Evolutionary conservation across 1,140 invertebrate species (phyloP).

Genomic region (Panulirus ornatus): DNA sequence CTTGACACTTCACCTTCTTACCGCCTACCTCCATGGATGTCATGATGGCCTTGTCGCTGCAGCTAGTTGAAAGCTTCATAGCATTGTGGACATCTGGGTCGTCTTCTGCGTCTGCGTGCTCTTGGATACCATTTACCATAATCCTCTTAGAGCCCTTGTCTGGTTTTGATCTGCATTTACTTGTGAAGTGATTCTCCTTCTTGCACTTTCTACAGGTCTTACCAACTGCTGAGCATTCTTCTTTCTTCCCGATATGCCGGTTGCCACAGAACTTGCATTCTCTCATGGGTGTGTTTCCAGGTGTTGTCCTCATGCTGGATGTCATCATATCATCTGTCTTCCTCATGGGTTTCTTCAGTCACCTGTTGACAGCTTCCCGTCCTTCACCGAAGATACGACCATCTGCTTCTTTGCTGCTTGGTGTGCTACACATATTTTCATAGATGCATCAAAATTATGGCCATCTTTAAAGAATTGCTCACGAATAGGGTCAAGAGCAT

Average conservation of each 20-base stretch:
- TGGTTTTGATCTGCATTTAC: not conserved
- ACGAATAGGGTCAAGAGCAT: not conserved
- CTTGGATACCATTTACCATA: not conserved
- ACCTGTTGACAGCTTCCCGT: not conserved
- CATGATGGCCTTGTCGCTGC: constrained; percentile 2
- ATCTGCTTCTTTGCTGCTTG: not conserved
- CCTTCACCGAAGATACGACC: not conserved
- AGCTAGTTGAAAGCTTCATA: not conserved
- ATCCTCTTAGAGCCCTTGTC: too few species aligned
- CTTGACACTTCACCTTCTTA: too few species aligned
- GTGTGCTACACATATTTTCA: not conserved
- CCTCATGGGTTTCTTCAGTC: not conserved
- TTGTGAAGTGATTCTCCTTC: not conserved
- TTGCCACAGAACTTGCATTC: not conserved
- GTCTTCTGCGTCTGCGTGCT: not conserved
- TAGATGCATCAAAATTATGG: not conserved
- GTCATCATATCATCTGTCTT: not conserved
- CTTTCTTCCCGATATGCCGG: not conserved
- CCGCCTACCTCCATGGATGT: not conserved
- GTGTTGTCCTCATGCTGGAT: not conserved
- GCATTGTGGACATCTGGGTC: not conserved
- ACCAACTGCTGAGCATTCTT: not conserved
- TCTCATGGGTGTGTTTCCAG: not conserved
- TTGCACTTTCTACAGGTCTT: not conserved
- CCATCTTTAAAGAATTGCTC: not conserved